A percentile compares a stretch with the other conserved stretches of the same genome.
Conservation (phyloP, 2,888 invertebrate species). For the Lasioglossum oenotherae region DNA sequence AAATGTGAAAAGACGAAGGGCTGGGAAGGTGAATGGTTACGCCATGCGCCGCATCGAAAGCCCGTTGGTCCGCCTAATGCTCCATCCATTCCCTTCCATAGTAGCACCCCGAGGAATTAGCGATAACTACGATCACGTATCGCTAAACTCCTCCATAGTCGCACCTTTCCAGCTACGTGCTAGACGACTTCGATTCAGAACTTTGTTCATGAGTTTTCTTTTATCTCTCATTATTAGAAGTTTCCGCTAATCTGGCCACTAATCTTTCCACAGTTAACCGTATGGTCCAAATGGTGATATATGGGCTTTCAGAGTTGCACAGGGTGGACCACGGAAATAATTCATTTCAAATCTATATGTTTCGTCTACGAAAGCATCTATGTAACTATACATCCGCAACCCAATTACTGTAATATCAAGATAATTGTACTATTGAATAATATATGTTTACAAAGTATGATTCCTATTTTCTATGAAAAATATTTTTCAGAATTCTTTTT, state of each 20-base stretch:
- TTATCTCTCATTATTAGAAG: slow-evolving; percentile 1
- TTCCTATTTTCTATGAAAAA: not conserved
- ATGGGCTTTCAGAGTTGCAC: not conserved
- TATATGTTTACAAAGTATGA: not conserved
- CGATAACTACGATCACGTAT: slow-evolving; percentile 75
- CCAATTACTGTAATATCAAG: not conserved
- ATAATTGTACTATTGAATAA: not conserved
- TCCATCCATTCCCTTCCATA: slow-evolving; percentile 70
- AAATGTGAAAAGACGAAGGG: slow-evolving; percentile 68
- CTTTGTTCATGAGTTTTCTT: slow-evolving; percentile 11
- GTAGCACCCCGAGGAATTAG: slow-evolving; percentile 74
- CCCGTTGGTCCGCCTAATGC: slow-evolving; percentile 68
- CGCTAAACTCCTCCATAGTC: slow-evolving; percentile 68
- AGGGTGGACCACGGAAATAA: not conserved
- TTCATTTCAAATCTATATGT: not conserved
- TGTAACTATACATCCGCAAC: not conserved
- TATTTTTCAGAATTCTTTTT: not conserved
- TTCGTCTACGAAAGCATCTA: no score
- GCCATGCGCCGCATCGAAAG: slow-evolving; percentile 68
- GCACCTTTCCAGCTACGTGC: slow-evolving; percentile 67
- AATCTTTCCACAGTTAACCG: not conserved
- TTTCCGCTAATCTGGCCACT: not conserved
- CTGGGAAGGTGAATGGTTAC: slow-evolving; percentile 64
- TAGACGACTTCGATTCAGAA: slow-evolving; percentile 50
- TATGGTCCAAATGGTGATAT: not conserved